Evolutionary conservation across 2,797 vertebrate species (phyloP).

Genomic region (Sebastes trivittatus): DNA sequence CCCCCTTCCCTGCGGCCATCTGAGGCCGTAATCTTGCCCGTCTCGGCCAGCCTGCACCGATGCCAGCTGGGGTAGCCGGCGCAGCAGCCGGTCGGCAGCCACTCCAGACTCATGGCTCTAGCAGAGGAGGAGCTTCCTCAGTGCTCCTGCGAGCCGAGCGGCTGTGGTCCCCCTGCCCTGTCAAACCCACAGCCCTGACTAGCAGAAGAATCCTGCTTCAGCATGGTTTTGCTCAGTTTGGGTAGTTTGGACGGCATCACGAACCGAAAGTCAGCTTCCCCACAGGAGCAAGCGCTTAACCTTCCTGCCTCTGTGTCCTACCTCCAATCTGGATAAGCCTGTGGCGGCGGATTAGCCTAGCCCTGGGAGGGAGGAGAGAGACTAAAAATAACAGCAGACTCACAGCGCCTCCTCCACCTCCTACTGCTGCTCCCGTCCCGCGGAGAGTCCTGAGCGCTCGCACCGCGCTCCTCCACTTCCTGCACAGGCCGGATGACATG

Average conservation of each 20-base stretch:
- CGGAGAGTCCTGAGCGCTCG: constrained; percentile 38
- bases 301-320: constrained; percentile 24
- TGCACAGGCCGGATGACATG: constrained; percentile 48
- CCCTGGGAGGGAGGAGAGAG: constrained; percentile 29
- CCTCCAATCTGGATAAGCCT: constrained; percentile 64
- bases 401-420: constrained; percentile 40
- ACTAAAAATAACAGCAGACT: constrained; percentile 71
- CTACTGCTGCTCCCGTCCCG: constrained; percentile 19
- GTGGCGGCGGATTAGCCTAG: constrained; percentile 45
- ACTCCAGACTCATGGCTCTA: constrained; percentile 51
- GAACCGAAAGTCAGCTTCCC: background rate
- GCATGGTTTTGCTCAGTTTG: constrained; percentile 21
- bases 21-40: background rate
- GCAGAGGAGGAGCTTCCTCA: background rate
- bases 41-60: background rate
- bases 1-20: constrained; percentile 4
- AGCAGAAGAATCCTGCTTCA: background rate
- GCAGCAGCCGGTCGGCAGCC: constrained; percentile 56
- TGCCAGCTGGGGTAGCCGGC: constrained; percentile 24
- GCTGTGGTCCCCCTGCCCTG: background rate
- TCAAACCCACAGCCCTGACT: background rate
- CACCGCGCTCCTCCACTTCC: constrained; percentile 38
- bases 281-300: constrained; percentile 19
- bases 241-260: background rate
- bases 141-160: background rate